Evolutionary conservation across 2,113 vertebrate genomes (phyloP).

Genomic region (Abramis brama): DNA sequence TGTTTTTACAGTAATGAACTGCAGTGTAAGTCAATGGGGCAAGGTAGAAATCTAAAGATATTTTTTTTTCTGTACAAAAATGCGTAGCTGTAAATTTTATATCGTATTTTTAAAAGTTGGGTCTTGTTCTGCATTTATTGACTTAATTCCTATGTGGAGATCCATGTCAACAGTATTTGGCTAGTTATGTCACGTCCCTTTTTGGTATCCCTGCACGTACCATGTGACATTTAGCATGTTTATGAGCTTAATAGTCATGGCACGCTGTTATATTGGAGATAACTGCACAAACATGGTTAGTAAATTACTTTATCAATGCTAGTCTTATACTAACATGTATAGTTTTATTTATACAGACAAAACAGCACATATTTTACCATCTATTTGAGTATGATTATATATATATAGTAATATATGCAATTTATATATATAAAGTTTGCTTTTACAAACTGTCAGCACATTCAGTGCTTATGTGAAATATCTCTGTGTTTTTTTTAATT

Average conservation of each 20-base stretch:
- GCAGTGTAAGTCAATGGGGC: neutral
- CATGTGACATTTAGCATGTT: neutral
- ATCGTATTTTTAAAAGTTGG: neutral
- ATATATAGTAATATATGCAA: too few species aligned
- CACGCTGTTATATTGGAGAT: neutral
- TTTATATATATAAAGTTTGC: too few species aligned
- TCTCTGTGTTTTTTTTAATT: too few species aligned
- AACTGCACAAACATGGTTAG: neutral
- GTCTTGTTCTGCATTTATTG: neutral
- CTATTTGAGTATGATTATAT: neutral
- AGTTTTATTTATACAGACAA: neutral
- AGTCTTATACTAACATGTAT: neutral
- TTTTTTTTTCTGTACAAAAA: neutral
- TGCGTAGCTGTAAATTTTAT: neutral
- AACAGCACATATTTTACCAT: neutral
- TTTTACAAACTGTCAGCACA: too few species aligned
- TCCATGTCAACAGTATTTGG: neutral
- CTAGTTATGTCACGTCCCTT: neutral
- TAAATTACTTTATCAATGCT: neutral
- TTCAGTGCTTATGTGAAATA: too few species aligned
- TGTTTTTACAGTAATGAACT: neutral
- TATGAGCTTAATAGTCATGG: neutral
- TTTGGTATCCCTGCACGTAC: neutral
- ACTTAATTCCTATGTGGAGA: neutral
- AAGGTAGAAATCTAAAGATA: neutral